Base-by-base conservation (phyloP, 1,140 invertebrate genomes). In the Maniola jurtina region DNA sequence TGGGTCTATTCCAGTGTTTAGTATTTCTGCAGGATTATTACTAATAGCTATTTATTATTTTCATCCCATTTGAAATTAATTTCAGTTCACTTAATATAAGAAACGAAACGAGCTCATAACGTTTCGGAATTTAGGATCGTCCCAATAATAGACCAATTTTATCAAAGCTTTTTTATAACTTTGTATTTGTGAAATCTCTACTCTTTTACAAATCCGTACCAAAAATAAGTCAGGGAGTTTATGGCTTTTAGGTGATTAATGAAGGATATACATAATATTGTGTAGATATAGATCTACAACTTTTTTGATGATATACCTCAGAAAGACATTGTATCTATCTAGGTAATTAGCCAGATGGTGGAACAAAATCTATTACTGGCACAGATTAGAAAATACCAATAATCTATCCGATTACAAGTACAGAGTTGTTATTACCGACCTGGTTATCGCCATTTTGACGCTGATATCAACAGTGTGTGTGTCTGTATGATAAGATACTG, bases 91-190 rank as follows among this genome's bases (percentile, higher is more conserved):
- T 16, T 8, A 52, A 52, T 25, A 25, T 52, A 52, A 52, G 15
- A 78, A 70, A 62, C 69, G 38, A 47, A 11, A 56, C 35, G 36
- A 36, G 14, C 15, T 55, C 35, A 47, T 2, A 54, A 52, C 5
- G 8, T 45, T 64, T 56, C 25, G 35, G 35, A 58, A 56, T 47
- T 55, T 52, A 56, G 13, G 47, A 68, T 73, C 71, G 76, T 73
- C 73, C 76, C 67, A 40, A 68, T 67, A 56, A 73, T 68, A 78
- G 76, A 78, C 76, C 76, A 78, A 78, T 78, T 78, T n/a, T 78
- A 71, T 61, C 56, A 62, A 75, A 68, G 64, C 50, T 68, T 67
- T n/a, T 64, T 52, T 52, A 52, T 52, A 52, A 52, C 14, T 52
- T 16, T 25, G 48, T 52, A 52, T 52, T 52, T 52, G 54, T 70